Conservation (phyloP, 92 coral and sea anemone species). For the Porites cylindrica region DNA sequence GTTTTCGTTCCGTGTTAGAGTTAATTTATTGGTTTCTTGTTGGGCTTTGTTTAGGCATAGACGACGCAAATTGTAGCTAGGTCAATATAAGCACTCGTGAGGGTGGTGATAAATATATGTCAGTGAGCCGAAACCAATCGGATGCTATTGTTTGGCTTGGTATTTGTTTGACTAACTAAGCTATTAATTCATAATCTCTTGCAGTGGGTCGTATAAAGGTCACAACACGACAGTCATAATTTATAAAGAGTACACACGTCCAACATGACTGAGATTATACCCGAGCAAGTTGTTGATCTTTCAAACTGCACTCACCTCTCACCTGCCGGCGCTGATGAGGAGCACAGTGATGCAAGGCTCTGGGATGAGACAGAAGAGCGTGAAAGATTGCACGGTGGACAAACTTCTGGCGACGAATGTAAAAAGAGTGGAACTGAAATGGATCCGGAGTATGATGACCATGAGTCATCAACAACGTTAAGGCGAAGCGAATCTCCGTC, state of each 20-base stretch:
- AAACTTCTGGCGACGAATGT: constrained; percentile 7
- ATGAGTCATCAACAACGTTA: neutral
- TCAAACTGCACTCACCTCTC: constrained; percentile 9
- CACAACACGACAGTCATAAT: constrained; percentile 32
- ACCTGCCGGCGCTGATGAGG: neutral
- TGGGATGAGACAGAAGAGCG: constrained; percentile 3
- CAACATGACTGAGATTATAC: constrained; percentile 33
- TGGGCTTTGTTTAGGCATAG: constrained; percentile 55
- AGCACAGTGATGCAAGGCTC: constrained; percentile 5
- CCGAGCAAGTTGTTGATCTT: constrained; percentile 20
- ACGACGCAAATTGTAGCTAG: constrained; percentile 63
- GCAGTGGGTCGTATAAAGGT: constrained; percentile 40
- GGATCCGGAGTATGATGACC: neutral
- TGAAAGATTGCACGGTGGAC: constrained; percentile 3
- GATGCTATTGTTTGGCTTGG: constrained; percentile 70
- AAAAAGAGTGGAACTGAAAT: neutral
- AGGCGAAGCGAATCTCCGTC: constrained; percentile 21
- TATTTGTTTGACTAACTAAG: constrained; percentile 75
- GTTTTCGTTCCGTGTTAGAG: constrained; percentile 30
- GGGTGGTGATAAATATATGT: constrained; percentile 80
- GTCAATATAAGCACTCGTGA: constrained; percentile 70
- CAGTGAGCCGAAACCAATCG: constrained; percentile 76
- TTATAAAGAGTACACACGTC: constrained; percentile 14
- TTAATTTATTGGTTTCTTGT: constrained; percentile 21
- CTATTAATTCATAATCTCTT: constrained; percentile 68